A percentile compares a stretch with the other conserved stretches of the same genome.
These are phyloP conservation scores for Agrenia bidenticulata DNA, from an alignment of 2,888 invertebrate species.

Conservation along the genomic window DNA sequence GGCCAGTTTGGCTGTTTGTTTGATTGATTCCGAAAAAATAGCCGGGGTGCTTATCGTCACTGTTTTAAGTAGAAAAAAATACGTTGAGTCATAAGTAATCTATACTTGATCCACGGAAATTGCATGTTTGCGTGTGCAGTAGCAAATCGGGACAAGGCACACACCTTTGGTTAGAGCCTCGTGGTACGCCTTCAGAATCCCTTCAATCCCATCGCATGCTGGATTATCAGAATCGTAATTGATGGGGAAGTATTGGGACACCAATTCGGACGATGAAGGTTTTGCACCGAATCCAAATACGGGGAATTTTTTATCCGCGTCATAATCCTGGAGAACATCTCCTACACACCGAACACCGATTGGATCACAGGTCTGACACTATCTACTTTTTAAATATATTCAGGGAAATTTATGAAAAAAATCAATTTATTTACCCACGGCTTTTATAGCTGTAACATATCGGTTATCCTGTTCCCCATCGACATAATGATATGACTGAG, in stretches of 20 bases:
- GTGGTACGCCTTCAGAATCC: slow-evolving; percentile 58
- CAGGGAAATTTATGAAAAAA: too few relatives aligned
- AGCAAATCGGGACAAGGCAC: neutral
- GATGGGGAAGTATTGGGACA: slow-evolving; percentile 58
- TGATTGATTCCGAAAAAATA: slow-evolving; percentile 62
- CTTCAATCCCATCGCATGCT: slow-evolving; percentile 55
- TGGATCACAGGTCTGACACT: too few relatives aligned
- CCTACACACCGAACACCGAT: slow-evolving; percentile 31
- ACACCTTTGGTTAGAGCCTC: slow-evolving; percentile 56
- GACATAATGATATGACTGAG: slow-evolving; percentile 55
- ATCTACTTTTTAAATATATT: too few relatives aligned
- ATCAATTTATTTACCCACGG: slow-evolving; percentile 55
- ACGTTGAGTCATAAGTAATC: neutral
- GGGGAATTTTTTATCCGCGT: slow-evolving; percentile 51
- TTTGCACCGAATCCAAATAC: slow-evolving; percentile 57
- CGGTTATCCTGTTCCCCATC: slow-evolving; percentile 58
- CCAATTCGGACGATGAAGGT: slow-evolving; percentile 51
- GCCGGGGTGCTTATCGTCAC: slow-evolving; percentile 56
- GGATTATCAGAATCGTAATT: slow-evolving; percentile 59
- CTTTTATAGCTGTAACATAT: slow-evolving; percentile 58
- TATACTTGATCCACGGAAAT: slow-evolving; percentile 3
- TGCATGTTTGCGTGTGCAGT: slow-evolving; percentile 1
- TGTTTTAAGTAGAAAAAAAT: neutral
- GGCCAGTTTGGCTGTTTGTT: slow-evolving; percentile 60
- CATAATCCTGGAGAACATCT: slow-evolving; percentile 58